phyloP scores from a whole-genome alignment of 2,888 invertebrate genomes.

The Agonopterix arenella region DNA sequence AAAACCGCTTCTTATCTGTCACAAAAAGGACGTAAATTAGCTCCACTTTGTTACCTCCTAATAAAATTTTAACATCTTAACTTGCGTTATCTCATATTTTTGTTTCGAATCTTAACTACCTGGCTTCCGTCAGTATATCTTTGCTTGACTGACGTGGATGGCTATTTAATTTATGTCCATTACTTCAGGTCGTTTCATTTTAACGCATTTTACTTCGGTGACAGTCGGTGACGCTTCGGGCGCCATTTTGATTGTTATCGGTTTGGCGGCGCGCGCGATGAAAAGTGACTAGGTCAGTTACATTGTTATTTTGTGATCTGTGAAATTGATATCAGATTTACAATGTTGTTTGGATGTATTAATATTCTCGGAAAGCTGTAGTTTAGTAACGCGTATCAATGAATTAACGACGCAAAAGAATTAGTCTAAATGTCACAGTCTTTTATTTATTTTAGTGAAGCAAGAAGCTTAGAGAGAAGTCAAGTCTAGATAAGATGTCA shows the following conservation, averaged over 20 bases:
- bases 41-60: conserved; percentile 62
- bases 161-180: conserved; percentile 67
- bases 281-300: conserved; percentile 35
- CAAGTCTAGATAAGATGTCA: too few relatives aligned
- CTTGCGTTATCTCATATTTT: conserved; percentile 68
- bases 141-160: conserved; percentile 64
- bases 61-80: conserved; percentile 71
- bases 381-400: too few relatives aligned
- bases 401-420: too few relatives aligned
- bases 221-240: conserved; percentile 62
- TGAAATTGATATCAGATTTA: conserved; percentile 16
- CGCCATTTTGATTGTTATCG: conserved; percentile 70
- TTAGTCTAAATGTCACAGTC: too few relatives aligned
- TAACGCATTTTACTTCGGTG: conserved; percentile 66
- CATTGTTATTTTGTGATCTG: conserved; percentile 30
- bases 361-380: too few relatives aligned
- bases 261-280: conserved; percentile 38
- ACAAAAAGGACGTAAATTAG: conserved; percentile 62
- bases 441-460: too few relatives aligned
- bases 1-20: conserved; percentile 28
- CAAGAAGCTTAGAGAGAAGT: too few relatives aligned
- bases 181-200: conserved; percentile 50
- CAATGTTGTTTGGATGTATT: neutral
- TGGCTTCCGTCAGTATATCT: conserved; percentile 69
- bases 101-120: conserved; percentile 72